Percentiles rank a stretch among this genome's conserved stretches.
These are phyloP conservation scores for Chelidonichthys spinosus DNA, from an alignment of 2,797 vertebrate species.

Conservation along the genomic window DNA sequence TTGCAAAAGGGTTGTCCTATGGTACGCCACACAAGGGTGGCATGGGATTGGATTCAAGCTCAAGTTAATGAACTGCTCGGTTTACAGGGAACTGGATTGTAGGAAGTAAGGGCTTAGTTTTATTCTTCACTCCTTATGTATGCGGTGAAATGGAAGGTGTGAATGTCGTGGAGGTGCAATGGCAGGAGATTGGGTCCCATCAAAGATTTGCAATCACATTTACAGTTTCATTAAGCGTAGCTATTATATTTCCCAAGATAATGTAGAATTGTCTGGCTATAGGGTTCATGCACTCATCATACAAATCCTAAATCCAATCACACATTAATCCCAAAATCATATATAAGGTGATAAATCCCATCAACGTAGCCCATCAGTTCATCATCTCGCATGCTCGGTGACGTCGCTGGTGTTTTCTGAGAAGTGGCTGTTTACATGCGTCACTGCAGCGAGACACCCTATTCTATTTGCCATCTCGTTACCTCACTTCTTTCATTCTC, in stretches of 20 bases:
- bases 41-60: slow-evolving; percentile 9
- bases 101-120: no score
- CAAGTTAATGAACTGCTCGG: slow-evolving; percentile 38
- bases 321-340: no score
- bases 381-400: no score
- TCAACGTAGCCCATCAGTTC: no score
- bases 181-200: neutral
- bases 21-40: slow-evolving; percentile 9
- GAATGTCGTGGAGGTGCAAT: neutral
- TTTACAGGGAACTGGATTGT: neutral
- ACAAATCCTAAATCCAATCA: no score
- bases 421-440: slow-evolving; percentile 21
- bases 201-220: neutral
- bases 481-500: slow-evolving; percentile 43
- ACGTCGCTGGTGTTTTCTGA: neutral
- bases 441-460: slow-evolving; percentile 35
- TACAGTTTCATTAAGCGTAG: neutral
- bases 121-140: no score
- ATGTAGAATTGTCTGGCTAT: no score
- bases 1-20: slow-evolving; percentile 46
- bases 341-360: no score
- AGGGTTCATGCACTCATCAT: no score
- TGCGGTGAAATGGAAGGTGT: neutral
- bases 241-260: neutral
- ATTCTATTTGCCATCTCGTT: slow-evolving; percentile 55